phyloP scores from a whole-genome alignment of 1,140 invertebrate species.

The Akabosia matsudoensis region DNA sequence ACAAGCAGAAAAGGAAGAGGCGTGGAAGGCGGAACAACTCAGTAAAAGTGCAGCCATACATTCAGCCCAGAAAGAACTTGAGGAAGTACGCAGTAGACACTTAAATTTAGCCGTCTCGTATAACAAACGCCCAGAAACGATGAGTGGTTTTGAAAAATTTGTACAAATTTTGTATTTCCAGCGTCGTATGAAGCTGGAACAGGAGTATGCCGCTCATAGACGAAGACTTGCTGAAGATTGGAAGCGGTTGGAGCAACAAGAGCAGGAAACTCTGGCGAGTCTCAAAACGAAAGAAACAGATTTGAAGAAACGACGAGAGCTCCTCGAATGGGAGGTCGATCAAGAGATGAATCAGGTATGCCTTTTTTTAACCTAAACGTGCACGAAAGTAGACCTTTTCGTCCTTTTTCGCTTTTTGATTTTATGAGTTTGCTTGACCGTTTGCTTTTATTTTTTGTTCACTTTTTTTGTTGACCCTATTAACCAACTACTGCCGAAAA shows the following conservation, averaged over 20 bases:
- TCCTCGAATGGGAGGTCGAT: conserved; percentile 55
- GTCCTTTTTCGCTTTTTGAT: neutral
- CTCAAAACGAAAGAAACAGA: conserved; percentile 55
- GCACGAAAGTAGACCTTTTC: neutral
- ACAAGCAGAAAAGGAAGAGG: conserved; percentile 56
- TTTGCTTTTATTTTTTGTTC: conserved; percentile 1
- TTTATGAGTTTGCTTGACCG: neutral
- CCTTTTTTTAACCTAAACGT: neutral
- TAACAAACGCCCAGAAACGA: no score
- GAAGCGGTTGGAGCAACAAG: conserved; percentile 55
- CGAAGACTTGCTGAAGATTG: conserved; percentile 57
- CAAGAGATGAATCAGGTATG: conserved; percentile 51
- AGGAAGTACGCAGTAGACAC: no score
- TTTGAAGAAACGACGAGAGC: conserved; percentile 55
- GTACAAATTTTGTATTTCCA: conserved; percentile 30
- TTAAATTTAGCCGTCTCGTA: no score
- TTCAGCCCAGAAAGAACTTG: conserved; percentile 59
- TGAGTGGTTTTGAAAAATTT: no score
- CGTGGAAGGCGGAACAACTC: conserved; percentile 52
- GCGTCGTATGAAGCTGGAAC: conserved; percentile 59
- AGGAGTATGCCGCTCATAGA: conserved; percentile 60
- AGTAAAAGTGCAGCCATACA: conserved; percentile 53
- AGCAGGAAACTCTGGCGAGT: conserved; percentile 54
- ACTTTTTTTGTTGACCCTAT: neutral
- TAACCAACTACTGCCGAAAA: neutral